Conservation (phyloP, 2,888 invertebrate genomes). For the Philereme vetulata region DNA sequence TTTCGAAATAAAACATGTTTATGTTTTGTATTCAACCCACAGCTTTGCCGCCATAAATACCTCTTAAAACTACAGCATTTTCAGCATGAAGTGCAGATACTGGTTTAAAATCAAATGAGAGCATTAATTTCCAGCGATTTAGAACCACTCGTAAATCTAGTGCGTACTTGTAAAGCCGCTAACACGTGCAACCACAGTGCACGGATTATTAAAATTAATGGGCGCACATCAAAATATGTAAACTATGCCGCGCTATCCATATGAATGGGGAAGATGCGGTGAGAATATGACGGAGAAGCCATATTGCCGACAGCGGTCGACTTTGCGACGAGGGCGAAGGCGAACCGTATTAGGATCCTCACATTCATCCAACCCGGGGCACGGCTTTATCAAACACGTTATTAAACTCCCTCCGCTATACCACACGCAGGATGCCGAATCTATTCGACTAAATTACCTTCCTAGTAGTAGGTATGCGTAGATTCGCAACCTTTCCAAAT, state of each 20-base stretch:
- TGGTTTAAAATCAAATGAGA: conserved; percentile 17
- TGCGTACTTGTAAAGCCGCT: conserved; percentile 42
- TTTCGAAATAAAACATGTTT: too few species aligned
- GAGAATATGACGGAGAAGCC: conserved; percentile 66
- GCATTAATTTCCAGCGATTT: conserved; percentile 36
- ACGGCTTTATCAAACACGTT: conserved; percentile 74
- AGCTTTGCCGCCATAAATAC: neutral
- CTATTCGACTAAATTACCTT: conserved; percentile 61
- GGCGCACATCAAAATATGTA: conserved; percentile 68
- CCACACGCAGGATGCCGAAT: conserved; percentile 60
- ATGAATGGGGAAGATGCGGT: conserved; percentile 66
- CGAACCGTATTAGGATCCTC: conserved; percentile 64
- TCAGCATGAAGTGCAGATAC: conserved; percentile 14
- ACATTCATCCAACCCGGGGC: conserved; percentile 67
- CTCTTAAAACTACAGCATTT: conserved; percentile 8
- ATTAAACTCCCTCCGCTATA: conserved; percentile 69
- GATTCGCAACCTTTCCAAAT: conserved; percentile 35
- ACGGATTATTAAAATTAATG: conserved; percentile 70
- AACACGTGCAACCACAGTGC: conserved; percentile 44
- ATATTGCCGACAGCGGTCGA: conserved; percentile 74
- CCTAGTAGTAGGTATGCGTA: conserved; percentile 37
- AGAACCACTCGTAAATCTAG: conserved; percentile 35
- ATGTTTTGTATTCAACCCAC: too few species aligned
- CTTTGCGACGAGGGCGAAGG: conserved; percentile 51
- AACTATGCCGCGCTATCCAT: conserved; percentile 70